Conservation (phyloP, 1,140 invertebrate species). For the Lepidotrigona ventralis region DNA sequence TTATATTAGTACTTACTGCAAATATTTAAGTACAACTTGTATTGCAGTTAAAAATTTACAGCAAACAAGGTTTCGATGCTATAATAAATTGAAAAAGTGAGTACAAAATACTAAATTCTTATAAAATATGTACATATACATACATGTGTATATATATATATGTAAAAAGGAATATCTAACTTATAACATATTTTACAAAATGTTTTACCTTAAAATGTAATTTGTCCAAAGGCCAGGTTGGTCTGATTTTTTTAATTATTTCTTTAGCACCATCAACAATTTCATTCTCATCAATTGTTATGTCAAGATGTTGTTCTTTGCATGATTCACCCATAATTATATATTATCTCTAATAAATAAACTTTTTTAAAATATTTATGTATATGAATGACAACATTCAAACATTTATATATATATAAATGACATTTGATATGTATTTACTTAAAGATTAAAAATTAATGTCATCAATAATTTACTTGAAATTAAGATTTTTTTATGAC, state of each 20-base stretch:
- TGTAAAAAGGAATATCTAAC: not conserved
- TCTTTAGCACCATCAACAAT: conserved; percentile 80
- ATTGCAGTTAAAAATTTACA: not conserved
- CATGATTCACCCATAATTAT: conserved; percentile 23
- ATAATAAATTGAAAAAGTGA: conserved; percentile 13
- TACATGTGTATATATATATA: too few species aligned
- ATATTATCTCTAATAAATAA: conserved; percentile 18
- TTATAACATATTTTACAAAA: conserved; percentile 3
- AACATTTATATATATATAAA: not conserved
- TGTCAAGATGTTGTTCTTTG: conserved; percentile 71
- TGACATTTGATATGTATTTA: not conserved
- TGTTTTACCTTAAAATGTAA: conserved; percentile 80
- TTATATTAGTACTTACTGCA: not conserved
- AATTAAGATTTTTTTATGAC: not conserved
- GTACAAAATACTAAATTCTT: not conserved
- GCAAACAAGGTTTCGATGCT: not conserved
- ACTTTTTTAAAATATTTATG: not conserved
- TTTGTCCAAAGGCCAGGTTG: conserved; percentile 79
- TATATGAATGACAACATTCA: not conserved
- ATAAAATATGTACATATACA: not conserved
- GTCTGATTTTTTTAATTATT: conserved; percentile 80
- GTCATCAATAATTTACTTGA: not conserved
- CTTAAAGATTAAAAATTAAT: not conserved
- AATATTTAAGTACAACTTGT: conserved; percentile 7
- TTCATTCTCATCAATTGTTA: conserved; percentile 80